Percentiles rank a stretch among this genome's conserved stretches.
Conservation (phyloP, 2,888 invertebrate genomes). For the Entomobrya proxima region DNA sequence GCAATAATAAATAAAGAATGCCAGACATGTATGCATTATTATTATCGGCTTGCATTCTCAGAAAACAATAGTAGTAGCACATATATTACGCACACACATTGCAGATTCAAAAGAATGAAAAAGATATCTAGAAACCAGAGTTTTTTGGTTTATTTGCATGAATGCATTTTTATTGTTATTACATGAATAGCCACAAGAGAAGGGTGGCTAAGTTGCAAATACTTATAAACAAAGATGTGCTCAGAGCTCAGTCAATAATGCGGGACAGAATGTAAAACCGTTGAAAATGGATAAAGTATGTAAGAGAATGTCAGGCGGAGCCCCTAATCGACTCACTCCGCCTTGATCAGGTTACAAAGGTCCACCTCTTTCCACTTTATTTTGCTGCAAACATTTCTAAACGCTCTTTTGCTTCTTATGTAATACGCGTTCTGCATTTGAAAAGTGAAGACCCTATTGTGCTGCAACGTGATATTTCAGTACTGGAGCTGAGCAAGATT, state of each 20-base stretch:
- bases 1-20: slow-evolving; percentile 32
- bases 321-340: slow-evolving; percentile 68
- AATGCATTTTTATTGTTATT: slow-evolving; percentile 17
- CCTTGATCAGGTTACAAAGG: slow-evolving; percentile 67
- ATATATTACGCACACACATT: neutral
- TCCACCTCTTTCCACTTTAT: slow-evolving; percentile 50
- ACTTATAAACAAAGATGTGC: neutral
- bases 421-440: neutral
- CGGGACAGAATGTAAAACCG: neutral
- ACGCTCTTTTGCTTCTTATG: neutral
- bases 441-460: neutral
- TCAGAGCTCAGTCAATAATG: neutral
- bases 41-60: neutral
- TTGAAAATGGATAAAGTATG: neutral
- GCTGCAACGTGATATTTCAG: neutral
- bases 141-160: slow-evolving; percentile 33
- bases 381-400: neutral
- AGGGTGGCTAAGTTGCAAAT: slow-evolving; percentile 13
- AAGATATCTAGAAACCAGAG: slow-evolving; percentile 3
- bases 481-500: neutral
- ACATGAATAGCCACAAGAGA: neutral
- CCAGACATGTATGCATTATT: slow-evolving; percentile 2
- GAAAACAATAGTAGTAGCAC: neutral
- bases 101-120: neutral
- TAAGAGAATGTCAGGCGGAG: slow-evolving; percentile 68